A percentile compares a stretch with the other conserved stretches of the same genome.
phyloP scores from a whole-genome alignment of 1,140 invertebrate species.

The Cataglyphis hispanica region DNA sequence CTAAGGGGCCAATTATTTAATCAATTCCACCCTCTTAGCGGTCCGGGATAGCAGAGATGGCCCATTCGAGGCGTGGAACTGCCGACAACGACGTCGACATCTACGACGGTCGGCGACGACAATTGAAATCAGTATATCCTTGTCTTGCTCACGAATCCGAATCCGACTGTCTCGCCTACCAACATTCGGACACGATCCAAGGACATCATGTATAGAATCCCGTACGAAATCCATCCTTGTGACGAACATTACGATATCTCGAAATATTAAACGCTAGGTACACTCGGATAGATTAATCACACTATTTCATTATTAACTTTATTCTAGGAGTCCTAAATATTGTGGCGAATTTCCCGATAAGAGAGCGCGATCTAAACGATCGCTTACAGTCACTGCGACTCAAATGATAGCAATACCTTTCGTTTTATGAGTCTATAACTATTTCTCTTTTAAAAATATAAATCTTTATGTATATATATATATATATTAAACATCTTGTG shows the following conservation, averaged over 20 bases:
- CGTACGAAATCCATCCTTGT: slow-evolving; percentile 19
- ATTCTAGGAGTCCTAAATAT: not conserved
- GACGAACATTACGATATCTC: not conserved
- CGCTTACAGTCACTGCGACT: no score
- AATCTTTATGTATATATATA: not conserved
- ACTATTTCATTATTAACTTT: not conserved
- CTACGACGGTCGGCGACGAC: slow-evolving; percentile 73
- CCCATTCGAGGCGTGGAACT: slow-evolving; percentile 74
- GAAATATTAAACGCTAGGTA: not conserved
- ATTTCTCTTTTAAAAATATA: not conserved
- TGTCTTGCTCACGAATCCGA: slow-evolving; percentile 32
- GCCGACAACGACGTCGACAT: slow-evolving; percentile 69
- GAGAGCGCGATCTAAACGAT: not conserved
- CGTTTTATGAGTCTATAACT: not conserved
- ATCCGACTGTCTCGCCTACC: slow-evolving; percentile 34
- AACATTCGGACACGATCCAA: slow-evolving; percentile 31
- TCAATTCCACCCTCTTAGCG: slow-evolving; percentile 86
- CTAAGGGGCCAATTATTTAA: slow-evolving; percentile 87
- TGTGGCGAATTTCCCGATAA: not conserved
- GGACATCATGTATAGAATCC: slow-evolving; percentile 19
- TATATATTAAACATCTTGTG: not conserved
- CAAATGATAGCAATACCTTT: not conserved
- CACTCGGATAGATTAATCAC: slow-evolving; percentile 1
- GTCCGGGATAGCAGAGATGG: slow-evolving; percentile 75
- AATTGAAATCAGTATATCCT: slow-evolving; percentile 81